Percentiles rank a stretch among this genome's conserved stretches.
These are phyloP conservation scores for Popillia japonica DNA, from an alignment of 1,140 invertebrate genomes.

Conservation along the genomic window DNA sequence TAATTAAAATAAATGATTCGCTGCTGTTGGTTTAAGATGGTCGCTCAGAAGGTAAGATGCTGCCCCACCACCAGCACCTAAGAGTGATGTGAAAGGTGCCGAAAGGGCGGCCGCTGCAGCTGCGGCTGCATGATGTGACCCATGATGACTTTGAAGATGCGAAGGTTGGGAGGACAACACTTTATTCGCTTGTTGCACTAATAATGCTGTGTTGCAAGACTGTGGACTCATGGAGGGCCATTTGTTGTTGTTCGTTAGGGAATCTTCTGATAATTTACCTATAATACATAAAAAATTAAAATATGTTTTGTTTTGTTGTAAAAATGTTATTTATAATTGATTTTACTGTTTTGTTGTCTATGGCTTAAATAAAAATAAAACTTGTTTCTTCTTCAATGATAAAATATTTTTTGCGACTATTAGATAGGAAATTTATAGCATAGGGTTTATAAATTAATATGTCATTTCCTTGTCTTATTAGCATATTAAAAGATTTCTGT, in stretches of 20 bases:
- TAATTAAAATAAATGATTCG: conserved; percentile 59
- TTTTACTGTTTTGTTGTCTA: too few relatives aligned
- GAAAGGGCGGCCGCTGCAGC: conserved; percentile 58
- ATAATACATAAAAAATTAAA: neutral
- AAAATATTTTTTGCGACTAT: too few relatives aligned
- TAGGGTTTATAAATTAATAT: too few relatives aligned
- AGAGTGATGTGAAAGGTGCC: conserved; percentile 60
- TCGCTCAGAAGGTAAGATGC: conserved; percentile 58
- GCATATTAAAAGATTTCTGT: too few relatives aligned
- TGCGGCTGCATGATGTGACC: conserved; percentile 55
- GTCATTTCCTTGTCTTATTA: too few relatives aligned
- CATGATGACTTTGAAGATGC: conserved; percentile 57
- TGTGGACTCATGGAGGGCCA: conserved; percentile 59
- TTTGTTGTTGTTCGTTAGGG: conserved; percentile 61
- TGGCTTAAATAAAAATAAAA: too few relatives aligned
- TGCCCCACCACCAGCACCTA: conserved; percentile 57
- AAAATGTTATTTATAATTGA: too few relatives aligned
- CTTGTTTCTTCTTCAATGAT: too few relatives aligned
- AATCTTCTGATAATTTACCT: conserved; percentile 60
- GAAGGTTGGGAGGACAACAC: conserved; percentile 57
- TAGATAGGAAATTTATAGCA: too few relatives aligned
- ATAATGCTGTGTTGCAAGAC: conserved; percentile 59
- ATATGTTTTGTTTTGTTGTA: too few relatives aligned
- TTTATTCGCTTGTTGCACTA: conserved; percentile 60
- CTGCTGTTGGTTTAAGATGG: conserved; percentile 57